Conservation (phyloP, 2,113 vertebrate species). For the Phasianus colchicus region DNA sequence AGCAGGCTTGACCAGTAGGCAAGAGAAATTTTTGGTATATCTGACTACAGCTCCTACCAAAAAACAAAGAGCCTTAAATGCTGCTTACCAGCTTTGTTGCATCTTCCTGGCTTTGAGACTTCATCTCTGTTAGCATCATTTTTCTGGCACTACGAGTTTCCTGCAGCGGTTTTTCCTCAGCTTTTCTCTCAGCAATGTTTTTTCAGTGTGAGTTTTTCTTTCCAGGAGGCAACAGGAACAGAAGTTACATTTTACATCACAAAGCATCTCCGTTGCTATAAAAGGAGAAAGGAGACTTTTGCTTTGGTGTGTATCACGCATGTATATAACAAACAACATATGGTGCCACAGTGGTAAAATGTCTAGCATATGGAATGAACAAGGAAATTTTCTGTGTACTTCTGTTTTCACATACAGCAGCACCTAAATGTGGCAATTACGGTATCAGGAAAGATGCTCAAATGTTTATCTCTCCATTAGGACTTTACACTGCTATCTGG, state of each 20-base stretch:
- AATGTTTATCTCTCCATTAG: slow-evolving; percentile 69
- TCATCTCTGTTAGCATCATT: neutral
- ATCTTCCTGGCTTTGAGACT: neutral
- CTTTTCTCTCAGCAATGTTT: neutral
- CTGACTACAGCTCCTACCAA: neutral
- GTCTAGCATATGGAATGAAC: slow-evolving; percentile 11
- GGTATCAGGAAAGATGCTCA: slow-evolving; percentile 32
- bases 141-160: neutral
- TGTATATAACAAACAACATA: neutral
- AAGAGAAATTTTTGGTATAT: neutral
- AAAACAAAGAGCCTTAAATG: neutral
- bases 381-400: slow-evolving; percentile 26
- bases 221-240: neutral
- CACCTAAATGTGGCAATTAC: slow-evolving; percentile 53
- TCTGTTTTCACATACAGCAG: slow-evolving; percentile 54
- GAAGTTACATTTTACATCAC: neutral
- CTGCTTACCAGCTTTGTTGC: neutral
- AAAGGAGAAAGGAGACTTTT: neutral
- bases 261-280: neutral
- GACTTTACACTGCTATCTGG: slow-evolving; percentile 43
- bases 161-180: neutral
- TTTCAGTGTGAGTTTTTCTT: neutral
- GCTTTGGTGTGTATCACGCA: neutral
- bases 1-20: slow-evolving; percentile 14
- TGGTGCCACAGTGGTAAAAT: neutral